These are phyloP conservation scores for Matsumyia berberina DNA, from an alignment of 2,888 invertebrate species.

Conservation along the genomic window DNA sequence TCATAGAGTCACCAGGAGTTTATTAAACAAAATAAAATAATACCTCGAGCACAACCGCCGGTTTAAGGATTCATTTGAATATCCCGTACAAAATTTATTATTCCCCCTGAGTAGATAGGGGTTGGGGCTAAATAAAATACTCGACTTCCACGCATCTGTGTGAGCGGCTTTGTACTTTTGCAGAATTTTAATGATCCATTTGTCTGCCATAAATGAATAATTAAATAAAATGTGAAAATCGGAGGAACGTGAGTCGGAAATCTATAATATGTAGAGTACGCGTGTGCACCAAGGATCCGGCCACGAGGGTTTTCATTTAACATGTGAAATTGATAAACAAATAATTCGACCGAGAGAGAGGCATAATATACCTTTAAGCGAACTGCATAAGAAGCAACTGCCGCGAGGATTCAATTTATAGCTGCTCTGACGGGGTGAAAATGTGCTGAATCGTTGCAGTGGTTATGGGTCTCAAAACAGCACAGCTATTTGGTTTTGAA, in stretches of 20 bases:
- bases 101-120: background rate
- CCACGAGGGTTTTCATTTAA: background rate
- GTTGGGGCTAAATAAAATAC: conserved; percentile 5
- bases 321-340: conserved; percentile 1
- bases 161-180: conserved; percentile 14
- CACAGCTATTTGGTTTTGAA: too few species aligned
- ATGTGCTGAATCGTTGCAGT: too few species aligned
- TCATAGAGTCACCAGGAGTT: conserved; percentile 19
- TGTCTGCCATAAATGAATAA: conserved; percentile 40
- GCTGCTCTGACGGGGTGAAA: too few species aligned
- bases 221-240: conserved; percentile 37
- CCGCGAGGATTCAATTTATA: too few species aligned
- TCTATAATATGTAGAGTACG: background rate
- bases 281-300: background rate
- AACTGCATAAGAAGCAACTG: too few species aligned
- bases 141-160: conserved; percentile 19
- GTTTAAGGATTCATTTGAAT: conserved; percentile 21
- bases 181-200: conserved; percentile 46
- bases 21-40: conserved; percentile 29
- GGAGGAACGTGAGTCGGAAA: conserved; percentile 1
- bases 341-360: too few species aligned
- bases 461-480: too few species aligned
- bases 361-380: too few species aligned
- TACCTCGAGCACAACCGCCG: background rate
- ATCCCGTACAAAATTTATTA: conserved; percentile 1